A percentile compares a stretch with the other conserved stretches of the same genome.
These are phyloP conservation scores for Alligator sinensis DNA, from an alignment of 2,113 vertebrate genomes.

Conservation along the genomic window DNA sequence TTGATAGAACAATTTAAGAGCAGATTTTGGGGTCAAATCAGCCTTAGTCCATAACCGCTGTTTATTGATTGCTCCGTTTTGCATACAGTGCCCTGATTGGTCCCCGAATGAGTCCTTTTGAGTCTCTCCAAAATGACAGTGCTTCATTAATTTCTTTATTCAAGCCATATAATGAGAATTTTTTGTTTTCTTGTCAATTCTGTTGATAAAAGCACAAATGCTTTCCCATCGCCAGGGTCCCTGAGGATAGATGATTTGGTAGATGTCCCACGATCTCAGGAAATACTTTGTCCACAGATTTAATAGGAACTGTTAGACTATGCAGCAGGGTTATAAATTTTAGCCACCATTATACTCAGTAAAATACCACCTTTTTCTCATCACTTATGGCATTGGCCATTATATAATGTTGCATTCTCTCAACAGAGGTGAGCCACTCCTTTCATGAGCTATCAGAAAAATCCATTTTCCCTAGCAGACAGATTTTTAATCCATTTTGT, in stretches of 20 bases:
- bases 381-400: neutral
- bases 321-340: constrained; percentile 37
- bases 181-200: constrained; percentile 63
- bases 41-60: constrained; percentile 15
- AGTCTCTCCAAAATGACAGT: constrained; percentile 31
- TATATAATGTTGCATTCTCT: neutral
- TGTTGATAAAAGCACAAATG: constrained; percentile 58
- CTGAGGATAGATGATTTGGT: constrained; percentile 42
- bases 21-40: constrained; percentile 26
- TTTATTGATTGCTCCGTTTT: constrained; percentile 46
- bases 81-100: constrained; percentile 9
- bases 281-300: constrained; percentile 55
- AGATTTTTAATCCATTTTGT: neutral
- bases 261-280: constrained; percentile 53
- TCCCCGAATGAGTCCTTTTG: constrained; percentile 66
- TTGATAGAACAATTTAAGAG: constrained; percentile 19
- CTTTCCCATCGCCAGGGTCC: constrained; percentile 29
- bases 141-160: constrained; percentile 51
- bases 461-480: neutral
- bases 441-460: neutral
- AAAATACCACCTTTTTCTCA: neutral
- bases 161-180: constrained; percentile 61
- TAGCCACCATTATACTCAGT: neutral
- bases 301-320: constrained; percentile 7
- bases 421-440: neutral